Evolutionary conservation across 2,113 vertebrate species (phyloP).

Genomic region (Brienomyrus longianalis): DNA sequence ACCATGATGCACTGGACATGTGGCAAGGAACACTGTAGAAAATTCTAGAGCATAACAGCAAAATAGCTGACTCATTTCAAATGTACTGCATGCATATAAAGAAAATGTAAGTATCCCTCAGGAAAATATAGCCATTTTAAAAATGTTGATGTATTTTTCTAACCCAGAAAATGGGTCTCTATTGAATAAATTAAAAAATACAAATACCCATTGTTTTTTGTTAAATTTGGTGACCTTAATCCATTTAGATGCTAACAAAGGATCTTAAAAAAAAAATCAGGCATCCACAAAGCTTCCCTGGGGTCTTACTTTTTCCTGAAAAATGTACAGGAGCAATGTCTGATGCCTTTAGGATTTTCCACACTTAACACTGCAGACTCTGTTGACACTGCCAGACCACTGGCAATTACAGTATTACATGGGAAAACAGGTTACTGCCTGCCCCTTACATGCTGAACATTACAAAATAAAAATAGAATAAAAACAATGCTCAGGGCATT

Average conservation of each 20-base stretch:
- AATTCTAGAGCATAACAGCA: background rate
- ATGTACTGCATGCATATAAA: background rate
- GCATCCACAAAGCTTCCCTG: background rate
- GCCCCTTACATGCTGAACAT: background rate
- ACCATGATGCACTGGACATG: background rate
- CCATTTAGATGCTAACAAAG: background rate
- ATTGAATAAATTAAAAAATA: background rate
- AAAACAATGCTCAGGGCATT: background rate
- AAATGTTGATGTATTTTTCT: background rate
- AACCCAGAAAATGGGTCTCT: background rate
- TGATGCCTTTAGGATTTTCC: background rate
- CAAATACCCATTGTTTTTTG: background rate
- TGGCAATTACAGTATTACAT: background rate
- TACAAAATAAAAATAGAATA: background rate
- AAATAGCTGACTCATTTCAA: background rate
- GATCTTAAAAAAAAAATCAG: background rate
- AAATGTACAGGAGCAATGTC: background rate
- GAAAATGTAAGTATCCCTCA: background rate
- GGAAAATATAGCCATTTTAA: background rate
- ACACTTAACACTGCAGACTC: background rate
- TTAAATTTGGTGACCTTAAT: background rate
- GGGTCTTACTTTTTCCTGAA: background rate
- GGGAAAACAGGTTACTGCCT: background rate
- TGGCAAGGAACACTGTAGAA: background rate
- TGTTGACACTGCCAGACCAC: background rate